Evolutionary conservation across 1,140 invertebrate species (phyloP), one percentile per base, ranked within the genome.

Genomic region (Aphelenchoides besseyi): DNA sequence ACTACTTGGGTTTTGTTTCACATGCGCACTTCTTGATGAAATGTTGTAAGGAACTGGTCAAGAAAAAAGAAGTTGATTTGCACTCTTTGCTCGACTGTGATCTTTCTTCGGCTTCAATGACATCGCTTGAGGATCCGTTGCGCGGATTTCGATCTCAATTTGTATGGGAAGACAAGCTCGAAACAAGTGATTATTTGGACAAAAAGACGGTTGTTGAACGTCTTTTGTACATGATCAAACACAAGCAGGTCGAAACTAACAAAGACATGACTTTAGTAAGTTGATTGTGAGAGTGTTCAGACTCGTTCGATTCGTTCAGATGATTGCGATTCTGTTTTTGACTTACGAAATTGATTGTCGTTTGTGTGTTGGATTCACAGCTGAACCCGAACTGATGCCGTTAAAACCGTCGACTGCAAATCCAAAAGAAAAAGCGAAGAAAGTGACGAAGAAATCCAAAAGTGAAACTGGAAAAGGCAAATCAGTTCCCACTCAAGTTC

Each of bases 291-390:
- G 41, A 48, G 23, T 12, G 41, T 48, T 23, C 41, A 16, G 41
- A 12, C 41, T 48, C 12, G 12, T 48, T n/a, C n/a, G n/a, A n/a
- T n/a, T n/a, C n/a, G n/a, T 59, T 28, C 18, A 59, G 55, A 18
- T 18, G 18, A 5, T 59, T 33, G 5, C 18, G 12, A 33, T 59
- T 33, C 23, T 59, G 55, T 18, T 59, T 33, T 33, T 59, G 12
- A 8, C 55, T 23, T 8, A 59, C 55, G 18, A 59, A 12, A 8
- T 59, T 33, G 5, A 59, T 8, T 59, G 55, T 23, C 55, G 55
- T 23, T 23, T 59, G 18, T 59, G 55, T 33, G 55, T 59, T 33
- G 55, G 55, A 28, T 59, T 59, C 18, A 59, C 55, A 8, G 55
- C 55, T 12, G 26, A 59, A 23, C 55, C 55, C 55, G 18, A 18